These are phyloP conservation scores for Dynastes tityus DNA, from an alignment of 2,888 invertebrate species.

Conservation along the genomic window DNA sequence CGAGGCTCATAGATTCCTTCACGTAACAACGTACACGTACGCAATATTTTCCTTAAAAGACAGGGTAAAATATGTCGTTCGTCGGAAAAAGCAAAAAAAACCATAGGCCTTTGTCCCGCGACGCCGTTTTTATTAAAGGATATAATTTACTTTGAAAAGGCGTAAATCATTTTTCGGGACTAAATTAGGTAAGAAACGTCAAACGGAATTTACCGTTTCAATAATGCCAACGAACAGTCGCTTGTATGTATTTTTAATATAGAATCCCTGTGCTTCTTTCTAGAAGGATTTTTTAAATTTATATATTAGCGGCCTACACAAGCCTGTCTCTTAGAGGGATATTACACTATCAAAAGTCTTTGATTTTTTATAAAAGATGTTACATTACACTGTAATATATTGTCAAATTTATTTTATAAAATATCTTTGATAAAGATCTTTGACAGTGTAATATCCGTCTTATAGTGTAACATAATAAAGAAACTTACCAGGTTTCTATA, in stretches of 20 bases:
- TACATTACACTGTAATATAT: too few species aligned
- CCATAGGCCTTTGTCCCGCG: conserved; percentile 13
- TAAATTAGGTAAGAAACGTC: conserved; percentile 36
- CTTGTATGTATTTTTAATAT: conserved; percentile 15
- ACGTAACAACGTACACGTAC: not conserved
- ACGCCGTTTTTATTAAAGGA: conserved; percentile 38
- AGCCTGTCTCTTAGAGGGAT: not conserved
- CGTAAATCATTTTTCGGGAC: conserved; percentile 39
- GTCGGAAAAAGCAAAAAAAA: not conserved
- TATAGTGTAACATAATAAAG: too few species aligned
- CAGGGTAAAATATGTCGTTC: not conserved
- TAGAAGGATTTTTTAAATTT: conserved; percentile 20
- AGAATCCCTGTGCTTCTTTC: not conserved
- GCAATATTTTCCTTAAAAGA: conserved; percentile 9
- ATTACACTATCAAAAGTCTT: not conserved
- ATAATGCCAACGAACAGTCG: conserved; percentile 16
- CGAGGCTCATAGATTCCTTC: not conserved
- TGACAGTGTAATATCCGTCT: too few species aligned
- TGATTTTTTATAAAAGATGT: too few species aligned
- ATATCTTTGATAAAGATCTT: too few species aligned
- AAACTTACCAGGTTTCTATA: too few species aligned
- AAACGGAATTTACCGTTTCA: conserved; percentile 37
- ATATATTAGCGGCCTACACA: not conserved
- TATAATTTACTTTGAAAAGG: conserved; percentile 42
- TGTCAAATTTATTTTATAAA: too few species aligned